Base-by-base conservation (phyloP, 2,113 vertebrate genomes). In the Holacanthus passer region DNA sequence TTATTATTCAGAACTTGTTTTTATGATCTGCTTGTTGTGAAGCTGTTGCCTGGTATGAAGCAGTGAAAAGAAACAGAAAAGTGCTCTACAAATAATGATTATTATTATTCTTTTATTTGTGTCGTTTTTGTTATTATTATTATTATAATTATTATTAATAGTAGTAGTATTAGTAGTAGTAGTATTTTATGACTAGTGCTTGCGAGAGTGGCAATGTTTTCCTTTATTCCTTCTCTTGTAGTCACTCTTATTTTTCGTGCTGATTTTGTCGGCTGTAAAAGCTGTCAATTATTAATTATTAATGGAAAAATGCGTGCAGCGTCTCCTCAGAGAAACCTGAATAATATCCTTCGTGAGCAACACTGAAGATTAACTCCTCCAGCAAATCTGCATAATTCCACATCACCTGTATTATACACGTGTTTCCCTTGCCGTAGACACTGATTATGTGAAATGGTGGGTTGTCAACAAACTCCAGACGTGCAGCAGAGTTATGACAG, bases 221-320 rank as follows among this genome's bases (percentile, higher is more conserved):
- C 48, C 5, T 69, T 74, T 69, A 35, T 62, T 31, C 17, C 7
- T 13, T 45, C 35, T 68, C 48, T 73, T 84, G 52, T 35, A 48
- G 22, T 64, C 35, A 1, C 10, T 55, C 20, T 27, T 71, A 24
- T 73, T 63, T 87, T 69, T 66, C 58, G 39, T 67, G 52, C 47
- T 70, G 27, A 71, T 82, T 84, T 77, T 39, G 37, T 9, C 47
- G 53, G 32, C 45, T 81, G 58, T 72, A 60, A 85, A 77, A 69
- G 27, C 27, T 80, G 72, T 81, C 55, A 86, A 71, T 62, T 16
- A 52, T 74, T 35, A 37, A 77, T 69, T 76, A 82, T 80, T 69
- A 76, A 70, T 19, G 45, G 47, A n/a, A 52, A 74, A 31, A 82
- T 64, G 14, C 52, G 37, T 45, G 31, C 19, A 1, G 41, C 39